Evolutionary conservation across 2,113 vertebrate species (phyloP).

Genomic region (Corythoichthys intestinalis): DNA sequence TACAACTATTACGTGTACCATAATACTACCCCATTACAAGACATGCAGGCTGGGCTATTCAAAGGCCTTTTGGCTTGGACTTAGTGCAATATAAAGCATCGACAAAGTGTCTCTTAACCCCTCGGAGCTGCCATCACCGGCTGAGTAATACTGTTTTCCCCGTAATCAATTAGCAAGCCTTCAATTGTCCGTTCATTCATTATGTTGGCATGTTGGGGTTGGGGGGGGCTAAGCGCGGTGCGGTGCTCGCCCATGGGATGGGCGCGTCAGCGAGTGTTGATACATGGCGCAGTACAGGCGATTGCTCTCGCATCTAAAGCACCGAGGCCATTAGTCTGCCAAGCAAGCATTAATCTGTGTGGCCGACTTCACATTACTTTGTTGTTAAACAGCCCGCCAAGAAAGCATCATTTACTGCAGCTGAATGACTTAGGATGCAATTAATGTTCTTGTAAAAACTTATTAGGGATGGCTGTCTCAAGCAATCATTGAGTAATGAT

Average conservation of each 20-base stretch:
- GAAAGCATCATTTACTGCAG: slow-evolving; percentile 39
- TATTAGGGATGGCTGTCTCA: slow-evolving; percentile 11
- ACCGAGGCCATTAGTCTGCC: slow-evolving; percentile 42
- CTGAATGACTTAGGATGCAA: slow-evolving; percentile 32
- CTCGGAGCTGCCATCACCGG: slow-evolving; percentile 59
- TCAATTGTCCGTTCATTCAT: slow-evolving; percentile 70
- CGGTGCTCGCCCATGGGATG: slow-evolving; percentile 51
- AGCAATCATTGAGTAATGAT: not conserved
- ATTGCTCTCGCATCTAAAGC: slow-evolving; percentile 55
- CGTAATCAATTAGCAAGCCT: slow-evolving; percentile 73
- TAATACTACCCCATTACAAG: not conserved
- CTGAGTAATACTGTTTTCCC: slow-evolving; percentile 76
- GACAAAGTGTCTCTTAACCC: slow-evolving; percentile 64
- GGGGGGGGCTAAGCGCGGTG: slow-evolving; percentile 30
- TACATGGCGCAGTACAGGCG: slow-evolving; percentile 41
- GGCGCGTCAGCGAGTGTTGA: slow-evolving; percentile 43
- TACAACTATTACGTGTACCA: slow-evolving; percentile 17
- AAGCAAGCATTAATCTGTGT: slow-evolving; percentile 19
- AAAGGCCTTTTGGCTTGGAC: slow-evolving; percentile 35
- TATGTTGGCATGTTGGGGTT: slow-evolving; percentile 56
- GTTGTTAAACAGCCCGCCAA: slow-evolving; percentile 35
- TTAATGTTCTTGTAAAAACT: slow-evolving; percentile 28
- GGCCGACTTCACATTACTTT: slow-evolving; percentile 29
- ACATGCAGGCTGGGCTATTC: slow-evolving; percentile 36
- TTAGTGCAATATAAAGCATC: slow-evolving; percentile 52